Evolutionary conservation across 1,140 invertebrate genomes (phyloP).

Genomic region (Bombus ignitus): DNA sequence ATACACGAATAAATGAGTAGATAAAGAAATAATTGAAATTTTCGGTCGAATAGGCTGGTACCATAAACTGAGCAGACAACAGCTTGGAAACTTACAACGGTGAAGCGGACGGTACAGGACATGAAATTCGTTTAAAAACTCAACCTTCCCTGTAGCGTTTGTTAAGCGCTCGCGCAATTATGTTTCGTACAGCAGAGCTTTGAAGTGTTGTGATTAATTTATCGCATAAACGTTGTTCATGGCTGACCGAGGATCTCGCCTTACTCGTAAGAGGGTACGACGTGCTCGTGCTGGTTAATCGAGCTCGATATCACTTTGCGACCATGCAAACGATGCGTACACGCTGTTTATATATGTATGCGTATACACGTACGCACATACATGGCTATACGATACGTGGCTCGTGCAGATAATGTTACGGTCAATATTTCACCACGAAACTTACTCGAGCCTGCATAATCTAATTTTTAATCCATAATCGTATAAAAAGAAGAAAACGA

Average conservation of each 20-base stretch:
- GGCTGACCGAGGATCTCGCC: conserved; percentile 21
- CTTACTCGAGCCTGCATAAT: conserved; percentile 40
- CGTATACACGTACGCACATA: background rate
- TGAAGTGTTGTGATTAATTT: conserved; percentile 34
- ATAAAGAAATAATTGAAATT: no score
- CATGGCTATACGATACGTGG: conserved; percentile 24
- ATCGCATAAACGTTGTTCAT: conserved; percentile 27
- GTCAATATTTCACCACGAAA: conserved; percentile 54
- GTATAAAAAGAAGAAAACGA: conserved; percentile 11
- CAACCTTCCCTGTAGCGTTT: no score
- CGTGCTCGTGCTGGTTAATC: conserved; percentile 39
- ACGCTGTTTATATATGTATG: conserved; percentile 12
- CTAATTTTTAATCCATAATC: conserved; percentile 53
- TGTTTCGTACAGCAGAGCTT: conserved; percentile 13
- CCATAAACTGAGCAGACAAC: no score
- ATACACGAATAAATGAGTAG: no score
- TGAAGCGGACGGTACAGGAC: no score
- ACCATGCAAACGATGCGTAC: conserved; percentile 48
- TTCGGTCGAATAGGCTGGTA: no score
- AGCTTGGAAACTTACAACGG: no score
- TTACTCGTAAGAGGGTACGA: conserved; percentile 29
- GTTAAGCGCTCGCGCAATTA: background rate
- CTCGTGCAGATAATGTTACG: conserved; percentile 47
- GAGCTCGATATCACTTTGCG: conserved; percentile 49
- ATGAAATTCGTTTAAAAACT: background rate